A percentile compares a stretch with the other conserved stretches of the same genome.
phyloP scores from a whole-genome alignment of 1,140 invertebrate species.

The Brachionus rubens region DNA sequence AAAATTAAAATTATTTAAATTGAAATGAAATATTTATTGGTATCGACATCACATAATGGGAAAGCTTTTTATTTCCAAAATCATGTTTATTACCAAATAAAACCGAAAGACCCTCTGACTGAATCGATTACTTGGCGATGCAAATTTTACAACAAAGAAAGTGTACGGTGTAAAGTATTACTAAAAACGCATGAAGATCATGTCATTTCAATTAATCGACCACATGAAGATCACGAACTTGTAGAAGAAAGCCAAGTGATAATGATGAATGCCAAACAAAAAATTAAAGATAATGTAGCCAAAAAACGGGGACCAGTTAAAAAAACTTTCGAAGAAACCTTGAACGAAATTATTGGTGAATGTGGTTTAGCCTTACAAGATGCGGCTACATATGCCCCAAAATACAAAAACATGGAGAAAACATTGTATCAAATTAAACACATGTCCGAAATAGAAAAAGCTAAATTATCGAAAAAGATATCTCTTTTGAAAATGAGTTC shows the following conservation, averaged over 20 bases:
- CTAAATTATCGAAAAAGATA: neutral
- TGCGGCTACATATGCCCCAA: neutral
- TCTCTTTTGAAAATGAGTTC: neutral
- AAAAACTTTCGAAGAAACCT: neutral
- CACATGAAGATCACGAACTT: neutral
- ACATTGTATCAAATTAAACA: neutral
- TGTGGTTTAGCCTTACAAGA: neutral
- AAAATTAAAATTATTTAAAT: too few species aligned
- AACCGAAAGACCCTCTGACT: too few species aligned
- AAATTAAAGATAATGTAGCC: constrained; percentile 1
- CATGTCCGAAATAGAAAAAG: neutral
- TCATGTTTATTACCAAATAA: too few species aligned
- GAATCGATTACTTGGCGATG: too few species aligned
- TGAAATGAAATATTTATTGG: too few species aligned
- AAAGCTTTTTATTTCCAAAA: too few species aligned
- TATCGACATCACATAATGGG: too few species aligned
- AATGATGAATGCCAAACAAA: constrained; percentile 4
- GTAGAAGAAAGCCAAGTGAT: neutral
- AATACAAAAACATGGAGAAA: neutral
- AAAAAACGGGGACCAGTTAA: neutral
- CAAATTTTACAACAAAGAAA: neutral
- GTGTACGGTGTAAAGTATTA: neutral
- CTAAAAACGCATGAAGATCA: neutral
- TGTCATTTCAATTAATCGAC: neutral
- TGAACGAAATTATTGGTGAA: neutral